Percentiles rank a stretch among this genome's conserved stretches.
phyloP scores from a whole-genome alignment of 2,797 vertebrate genomes.

The Rhinella marina region DNA sequence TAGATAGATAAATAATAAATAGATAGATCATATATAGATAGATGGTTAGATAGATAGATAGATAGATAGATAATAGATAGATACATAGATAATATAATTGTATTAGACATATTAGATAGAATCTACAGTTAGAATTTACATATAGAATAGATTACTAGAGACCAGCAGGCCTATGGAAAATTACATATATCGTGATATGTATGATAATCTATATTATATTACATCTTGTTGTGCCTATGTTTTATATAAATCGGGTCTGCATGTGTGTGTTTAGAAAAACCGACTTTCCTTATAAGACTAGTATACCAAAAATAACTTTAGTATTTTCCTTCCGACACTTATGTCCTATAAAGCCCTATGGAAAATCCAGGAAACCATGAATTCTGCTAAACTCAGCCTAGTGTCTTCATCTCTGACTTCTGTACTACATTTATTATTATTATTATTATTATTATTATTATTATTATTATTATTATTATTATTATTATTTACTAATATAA shows the following conservation, averaged over 20 bases:
- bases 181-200: too few species aligned
- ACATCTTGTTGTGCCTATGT: not conserved
- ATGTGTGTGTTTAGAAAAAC: not conserved
- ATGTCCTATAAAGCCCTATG: not conserved
- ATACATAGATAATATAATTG: not conserved
- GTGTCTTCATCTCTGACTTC: not conserved
- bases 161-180: too few species aligned
- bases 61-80: constrained; percentile 17
- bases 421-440: not conserved
- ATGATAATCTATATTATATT: too few species aligned
- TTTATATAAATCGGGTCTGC: not conserved
- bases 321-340: not conserved
- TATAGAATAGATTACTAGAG: too few species aligned
- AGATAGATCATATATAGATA: too few species aligned
- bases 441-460: too few species aligned
- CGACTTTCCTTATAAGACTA: not conserved
- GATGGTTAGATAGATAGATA: not conserved
- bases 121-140: too few species aligned
- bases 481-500: too few species aligned
- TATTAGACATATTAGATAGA: too few species aligned
- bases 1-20: too few species aligned
- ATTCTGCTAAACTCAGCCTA: not conserved
- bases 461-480: too few species aligned
- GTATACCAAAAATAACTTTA: not conserved
- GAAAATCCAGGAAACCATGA: not conserved